Evolutionary conservation across 2,113 vertebrate species (phyloP), one percentile per base, ranked within the genome.

Genomic region (Eulacestoma nigropectus): DNA sequence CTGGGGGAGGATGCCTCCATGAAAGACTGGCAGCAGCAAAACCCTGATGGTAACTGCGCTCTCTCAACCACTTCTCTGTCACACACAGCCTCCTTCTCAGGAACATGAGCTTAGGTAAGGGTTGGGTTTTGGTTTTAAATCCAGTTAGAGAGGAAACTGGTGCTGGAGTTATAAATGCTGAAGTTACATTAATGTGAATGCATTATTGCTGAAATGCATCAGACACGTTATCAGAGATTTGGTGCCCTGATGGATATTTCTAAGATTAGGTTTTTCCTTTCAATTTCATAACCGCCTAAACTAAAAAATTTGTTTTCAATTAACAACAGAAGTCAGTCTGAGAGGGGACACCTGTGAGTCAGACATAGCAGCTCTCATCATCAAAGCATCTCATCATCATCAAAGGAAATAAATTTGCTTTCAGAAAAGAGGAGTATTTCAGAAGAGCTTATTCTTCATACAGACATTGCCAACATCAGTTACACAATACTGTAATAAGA

Each of bases 231-330:
- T 53, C 33, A 87, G 55, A n/a, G 69, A 73, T 70, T 67, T 52
- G 27, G 23, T 47, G 33, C 60, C 68, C 30, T 63, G 84, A 77
- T 52, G 77, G 37, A 3, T 83, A 84, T 94, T 95, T 96, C 90
- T 73, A 97, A 96, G 76, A 88, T 85, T 63, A 97, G 50, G 75
- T n/a, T 95, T 96, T 83, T 59, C 29, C 81, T 97, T 96, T 96
- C 84, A 91, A 87, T 95, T 96, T 97, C 92, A 96, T 60, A 96
- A 49, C 19, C 6, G 60, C 78, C 72, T 70, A 84, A 95, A 97
- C 56, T 20, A 93, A 96, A 97, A 62, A 56, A 74, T 32, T 42
- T 79, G 50, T 90, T 90, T 91, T 90, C 95, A 97, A 94, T 67
- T 86, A 74, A 79, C 96, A 59, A 62, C 63, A 78, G 47, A 80